These are phyloP conservation scores for Amblyjoppa proteus DNA, from an alignment of 2,888 invertebrate genomes.

Conservation along the genomic window DNA sequence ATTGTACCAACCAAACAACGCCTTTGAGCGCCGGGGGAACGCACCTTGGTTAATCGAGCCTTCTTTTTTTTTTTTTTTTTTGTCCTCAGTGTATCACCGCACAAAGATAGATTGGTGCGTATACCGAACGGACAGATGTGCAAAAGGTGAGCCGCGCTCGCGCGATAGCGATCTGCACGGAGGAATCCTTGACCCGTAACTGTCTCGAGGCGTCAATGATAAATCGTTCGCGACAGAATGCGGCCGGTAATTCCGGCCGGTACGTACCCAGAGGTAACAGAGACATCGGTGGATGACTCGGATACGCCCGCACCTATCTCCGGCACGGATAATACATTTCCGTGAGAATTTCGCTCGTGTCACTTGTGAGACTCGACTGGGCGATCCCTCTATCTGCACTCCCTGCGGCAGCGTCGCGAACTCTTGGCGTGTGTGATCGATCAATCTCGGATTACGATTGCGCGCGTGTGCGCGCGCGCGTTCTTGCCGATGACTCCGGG, in stretches of 20 bases:
- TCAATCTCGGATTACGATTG: slow-evolving; percentile 54
- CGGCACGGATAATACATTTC: slow-evolving; percentile 50
- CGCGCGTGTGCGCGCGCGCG: slow-evolving; percentile 4
- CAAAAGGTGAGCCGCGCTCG: slow-evolving; percentile 1
- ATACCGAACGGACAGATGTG: slow-evolving; percentile 4
- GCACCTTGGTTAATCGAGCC: no score
- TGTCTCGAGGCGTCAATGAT: slow-evolving; percentile 45
- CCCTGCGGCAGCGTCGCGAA: background rate
- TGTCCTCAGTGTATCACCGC: background rate
- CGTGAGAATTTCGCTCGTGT: slow-evolving; percentile 55
- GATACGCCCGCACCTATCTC: slow-evolving; percentile 14
- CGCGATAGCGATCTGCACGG: slow-evolving; percentile 44
- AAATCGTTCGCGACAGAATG: slow-evolving; percentile 54
- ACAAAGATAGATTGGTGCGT: slow-evolving; percentile 15
- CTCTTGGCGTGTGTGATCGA: slow-evolving; percentile 49
- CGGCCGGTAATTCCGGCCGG: slow-evolving; percentile 39
- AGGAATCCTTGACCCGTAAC: slow-evolving; percentile 63
- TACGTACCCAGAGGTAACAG: slow-evolving; percentile 17
- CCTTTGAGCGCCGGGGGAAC: no score
- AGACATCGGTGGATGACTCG: slow-evolving; percentile 34
- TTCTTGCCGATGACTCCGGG: slow-evolving; percentile 26
- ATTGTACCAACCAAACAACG: no score
- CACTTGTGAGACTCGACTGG: slow-evolving; percentile 39
- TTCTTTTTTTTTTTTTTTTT: no score
- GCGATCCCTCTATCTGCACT: background rate